Evolutionary conservation across 2,797 vertebrate genomes (phyloP).

Genomic region (Chromobotia macracanthus): DNA sequence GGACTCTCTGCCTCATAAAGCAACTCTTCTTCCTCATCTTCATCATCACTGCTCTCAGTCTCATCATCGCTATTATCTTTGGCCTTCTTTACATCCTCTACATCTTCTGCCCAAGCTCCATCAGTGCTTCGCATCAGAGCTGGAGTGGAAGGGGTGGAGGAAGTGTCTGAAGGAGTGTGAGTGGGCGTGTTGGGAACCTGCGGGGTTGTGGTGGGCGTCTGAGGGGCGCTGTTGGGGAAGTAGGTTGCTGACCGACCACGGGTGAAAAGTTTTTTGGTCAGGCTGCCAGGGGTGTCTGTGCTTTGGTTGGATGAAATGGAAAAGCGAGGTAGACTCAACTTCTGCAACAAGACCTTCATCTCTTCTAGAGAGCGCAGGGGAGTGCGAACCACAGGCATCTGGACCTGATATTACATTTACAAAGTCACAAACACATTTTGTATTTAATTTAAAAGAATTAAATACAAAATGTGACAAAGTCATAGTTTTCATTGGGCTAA

Average conservation of each 20-base stretch:
- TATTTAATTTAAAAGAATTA: too few relatives aligned
- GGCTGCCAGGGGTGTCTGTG: constrained; percentile 62
- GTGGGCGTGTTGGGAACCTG: constrained; percentile 17
- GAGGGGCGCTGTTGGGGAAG: constrained; percentile 42
- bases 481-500: background rate
- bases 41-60: constrained; percentile 8
- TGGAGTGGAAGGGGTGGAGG: constrained; percentile 34
- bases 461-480: background rate
- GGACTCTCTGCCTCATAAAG: constrained; percentile 93
- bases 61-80: constrained; percentile 5
- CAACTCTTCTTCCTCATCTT: constrained; percentile 63
- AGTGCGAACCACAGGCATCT: constrained; percentile 72
- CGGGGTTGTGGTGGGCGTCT: background rate
- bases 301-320: constrained; percentile 64
- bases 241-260: constrained; percentile 30
- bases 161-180: constrained; percentile 28
- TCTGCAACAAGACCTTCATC: constrained; percentile 87
- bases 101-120: background rate
- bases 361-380: constrained; percentile 86
- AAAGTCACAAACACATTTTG: constrained; percentile 64
- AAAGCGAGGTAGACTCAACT: constrained; percentile 78
- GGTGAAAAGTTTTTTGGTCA: constrained; percentile 67
- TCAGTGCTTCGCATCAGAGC: background rate
- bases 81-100: background rate
- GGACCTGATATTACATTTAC: constrained; percentile 69